Evolutionary conservation across 2,797 vertebrate species (phyloP).

Genomic region (Pangasius macronema): DNA sequence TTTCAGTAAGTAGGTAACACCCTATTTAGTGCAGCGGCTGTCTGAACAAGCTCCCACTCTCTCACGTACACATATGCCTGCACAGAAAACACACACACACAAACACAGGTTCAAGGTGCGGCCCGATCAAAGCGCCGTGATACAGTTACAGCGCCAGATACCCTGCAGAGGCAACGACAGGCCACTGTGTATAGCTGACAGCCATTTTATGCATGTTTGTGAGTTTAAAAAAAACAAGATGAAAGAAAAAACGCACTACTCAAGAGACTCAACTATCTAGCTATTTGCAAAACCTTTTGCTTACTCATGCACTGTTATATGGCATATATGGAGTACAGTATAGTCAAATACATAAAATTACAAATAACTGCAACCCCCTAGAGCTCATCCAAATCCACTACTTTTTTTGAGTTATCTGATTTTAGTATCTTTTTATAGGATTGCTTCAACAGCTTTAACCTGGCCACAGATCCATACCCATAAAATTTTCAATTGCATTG

Average conservation of each 20-base stretch:
- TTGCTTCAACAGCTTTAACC: background rate
- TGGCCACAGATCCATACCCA: background rate
- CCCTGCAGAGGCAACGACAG: constrained; percentile 12
- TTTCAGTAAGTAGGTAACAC: background rate
- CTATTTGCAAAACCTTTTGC: background rate
- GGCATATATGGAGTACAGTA: background rate
- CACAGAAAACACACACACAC: background rate
- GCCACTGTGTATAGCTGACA: background rate
- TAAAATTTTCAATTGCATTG: background rate
- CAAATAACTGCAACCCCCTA: background rate
- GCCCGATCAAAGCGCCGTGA: constrained; percentile 2
- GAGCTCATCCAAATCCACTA: background rate
- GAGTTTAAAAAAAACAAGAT: background rate
- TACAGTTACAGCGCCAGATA: background rate
- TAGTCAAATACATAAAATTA: background rate
- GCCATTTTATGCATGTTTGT: background rate
- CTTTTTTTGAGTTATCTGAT: background rate
- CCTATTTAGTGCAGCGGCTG: background rate
- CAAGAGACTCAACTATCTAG: background rate
- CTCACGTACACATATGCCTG: background rate
- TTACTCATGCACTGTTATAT: background rate
- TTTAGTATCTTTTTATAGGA: background rate
- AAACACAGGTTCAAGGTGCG: constrained; percentile 14
- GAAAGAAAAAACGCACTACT: background rate
- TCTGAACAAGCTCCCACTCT: background rate